Evolutionary conservation across 2,797 vertebrate species (phyloP).

Genomic region (Myiotriccus ornatus): DNA sequence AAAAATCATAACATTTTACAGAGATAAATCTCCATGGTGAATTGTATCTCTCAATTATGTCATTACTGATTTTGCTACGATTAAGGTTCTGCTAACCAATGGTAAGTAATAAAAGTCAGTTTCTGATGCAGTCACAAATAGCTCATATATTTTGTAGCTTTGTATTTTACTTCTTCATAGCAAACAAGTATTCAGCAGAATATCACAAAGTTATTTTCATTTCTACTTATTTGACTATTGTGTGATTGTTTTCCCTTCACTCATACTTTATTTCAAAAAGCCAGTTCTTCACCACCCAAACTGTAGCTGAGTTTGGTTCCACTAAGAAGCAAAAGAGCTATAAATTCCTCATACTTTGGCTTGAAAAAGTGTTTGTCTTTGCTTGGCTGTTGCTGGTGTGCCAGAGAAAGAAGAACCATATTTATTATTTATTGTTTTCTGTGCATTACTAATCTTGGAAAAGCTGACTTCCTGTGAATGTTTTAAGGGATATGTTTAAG

Average conservation of each 20-base stretch:
- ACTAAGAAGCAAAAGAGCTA: not conserved
- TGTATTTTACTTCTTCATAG: not conserved
- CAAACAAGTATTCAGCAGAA: not conserved
- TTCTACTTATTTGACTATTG: not conserved
- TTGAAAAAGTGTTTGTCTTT: not conserved
- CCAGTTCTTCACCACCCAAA: not conserved
- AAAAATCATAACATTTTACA: not conserved
- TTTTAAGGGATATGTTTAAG: not conserved
- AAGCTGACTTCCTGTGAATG: not conserved
- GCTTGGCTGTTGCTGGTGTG: not conserved
- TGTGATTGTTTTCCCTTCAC: not conserved
- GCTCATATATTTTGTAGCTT: not conserved
- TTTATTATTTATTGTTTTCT: constrained; percentile 17
- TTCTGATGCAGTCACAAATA: not conserved
- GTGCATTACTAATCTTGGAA: not conserved
- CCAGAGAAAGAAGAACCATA: not conserved
- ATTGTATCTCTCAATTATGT: not conserved
- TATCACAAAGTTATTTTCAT: not conserved
- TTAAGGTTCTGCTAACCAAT: not conserved
- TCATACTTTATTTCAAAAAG: not conserved
- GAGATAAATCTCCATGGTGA: not conserved
- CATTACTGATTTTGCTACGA: not conserved
- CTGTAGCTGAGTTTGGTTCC: not conserved
- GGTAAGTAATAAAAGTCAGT: not conserved
- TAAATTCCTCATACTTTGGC: not conserved